These are phyloP conservation scores for Phallusia fumigata DNA, from an alignment of 23 tunicate species.

Conservation along the genomic window DNA sequence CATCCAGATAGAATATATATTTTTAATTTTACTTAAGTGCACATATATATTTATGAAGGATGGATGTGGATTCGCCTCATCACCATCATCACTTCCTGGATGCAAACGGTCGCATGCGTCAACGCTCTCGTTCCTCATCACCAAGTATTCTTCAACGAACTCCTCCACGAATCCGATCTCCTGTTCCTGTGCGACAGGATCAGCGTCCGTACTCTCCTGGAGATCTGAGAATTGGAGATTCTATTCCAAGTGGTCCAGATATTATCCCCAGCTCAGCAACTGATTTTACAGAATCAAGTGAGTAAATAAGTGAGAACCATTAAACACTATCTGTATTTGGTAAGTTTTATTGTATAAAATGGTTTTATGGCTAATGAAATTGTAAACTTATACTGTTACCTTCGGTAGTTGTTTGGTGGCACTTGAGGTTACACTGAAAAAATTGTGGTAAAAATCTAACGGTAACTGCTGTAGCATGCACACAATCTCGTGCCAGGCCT, in stretches of 20 bases:
- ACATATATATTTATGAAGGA: neutral
- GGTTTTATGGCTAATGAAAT: too few species aligned
- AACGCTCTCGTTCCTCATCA: slow-evolving; percentile 35
- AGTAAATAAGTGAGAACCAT: too few species aligned
- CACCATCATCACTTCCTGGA: slow-evolving; percentile 4
- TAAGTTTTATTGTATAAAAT: too few species aligned
- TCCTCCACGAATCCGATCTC: slow-evolving; percentile 43
- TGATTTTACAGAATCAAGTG: slow-evolving; percentile 12
- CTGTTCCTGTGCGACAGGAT: slow-evolving; percentile 28
- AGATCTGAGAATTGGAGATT: slow-evolving; percentile 33
- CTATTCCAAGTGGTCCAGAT: neutral
- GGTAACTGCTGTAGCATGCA: too few species aligned
- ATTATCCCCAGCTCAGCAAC: neutral
- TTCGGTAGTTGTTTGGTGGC: too few species aligned
- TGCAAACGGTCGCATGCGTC: neutral
- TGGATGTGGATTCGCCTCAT: neutral
- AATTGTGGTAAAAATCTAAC: too few species aligned
- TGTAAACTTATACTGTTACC: too few species aligned
- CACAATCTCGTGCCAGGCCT: too few species aligned
- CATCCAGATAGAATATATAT: neutral
- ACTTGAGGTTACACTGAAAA: too few species aligned
- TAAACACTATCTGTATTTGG: too few species aligned
- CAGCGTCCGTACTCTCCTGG: slow-evolving; percentile 64
- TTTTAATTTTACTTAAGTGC: neutral
- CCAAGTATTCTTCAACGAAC: slow-evolving; percentile 37